Conservation (phyloP, 1,140 invertebrate genomes). For the Pachypeltis micranthus region DNA sequence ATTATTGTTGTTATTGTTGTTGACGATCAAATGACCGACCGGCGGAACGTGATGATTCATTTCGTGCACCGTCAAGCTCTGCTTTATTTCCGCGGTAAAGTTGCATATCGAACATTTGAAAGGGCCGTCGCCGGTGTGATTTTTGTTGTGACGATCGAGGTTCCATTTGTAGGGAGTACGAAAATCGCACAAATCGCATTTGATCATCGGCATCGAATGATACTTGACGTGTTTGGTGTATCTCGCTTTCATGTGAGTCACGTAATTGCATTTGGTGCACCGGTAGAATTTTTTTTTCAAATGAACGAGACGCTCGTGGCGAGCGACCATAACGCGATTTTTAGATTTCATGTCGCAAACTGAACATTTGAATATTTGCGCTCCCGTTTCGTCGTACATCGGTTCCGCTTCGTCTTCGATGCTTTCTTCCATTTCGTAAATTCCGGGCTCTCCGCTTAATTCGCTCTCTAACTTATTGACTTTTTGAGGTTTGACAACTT, state of each 20-base stretch:
- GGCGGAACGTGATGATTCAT: slow-evolving; percentile 76
- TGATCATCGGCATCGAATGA: slow-evolving; percentile 84
- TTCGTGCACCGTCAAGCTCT: slow-evolving; percentile 82
- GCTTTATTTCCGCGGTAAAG: slow-evolving; percentile 84
- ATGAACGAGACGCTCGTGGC: slow-evolving; percentile 46
- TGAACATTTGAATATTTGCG: slow-evolving; percentile 30
- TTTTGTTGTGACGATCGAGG: slow-evolving; percentile 81
- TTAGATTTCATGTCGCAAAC: slow-evolving; percentile 33
- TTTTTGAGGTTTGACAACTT: slow-evolving; percentile 17
- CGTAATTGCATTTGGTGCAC: slow-evolving; percentile 78
- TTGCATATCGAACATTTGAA: slow-evolving; percentile 79
- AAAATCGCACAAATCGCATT: slow-evolving; percentile 86
- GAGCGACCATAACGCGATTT: slow-evolving; percentile 31
- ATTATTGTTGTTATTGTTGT: slow-evolving; percentile 26
- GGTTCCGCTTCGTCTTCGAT: slow-evolving; percentile 8
- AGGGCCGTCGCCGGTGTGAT: slow-evolving; percentile 68
- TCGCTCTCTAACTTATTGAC: background rate
- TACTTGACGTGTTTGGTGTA: slow-evolving; percentile 91
- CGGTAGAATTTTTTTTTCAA: slow-evolving; percentile 58
- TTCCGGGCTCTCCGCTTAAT: background rate
- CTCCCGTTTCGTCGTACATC: slow-evolving; percentile 17
- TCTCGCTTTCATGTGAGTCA: slow-evolving; percentile 76
- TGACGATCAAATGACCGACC: slow-evolving; percentile 44
- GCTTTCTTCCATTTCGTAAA: slow-evolving; percentile 11
- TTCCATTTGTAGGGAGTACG: slow-evolving; percentile 88